Evolutionary conservation across 2,797 vertebrate species (phyloP).

Genomic region (Gallinago nigripennis): DNA sequence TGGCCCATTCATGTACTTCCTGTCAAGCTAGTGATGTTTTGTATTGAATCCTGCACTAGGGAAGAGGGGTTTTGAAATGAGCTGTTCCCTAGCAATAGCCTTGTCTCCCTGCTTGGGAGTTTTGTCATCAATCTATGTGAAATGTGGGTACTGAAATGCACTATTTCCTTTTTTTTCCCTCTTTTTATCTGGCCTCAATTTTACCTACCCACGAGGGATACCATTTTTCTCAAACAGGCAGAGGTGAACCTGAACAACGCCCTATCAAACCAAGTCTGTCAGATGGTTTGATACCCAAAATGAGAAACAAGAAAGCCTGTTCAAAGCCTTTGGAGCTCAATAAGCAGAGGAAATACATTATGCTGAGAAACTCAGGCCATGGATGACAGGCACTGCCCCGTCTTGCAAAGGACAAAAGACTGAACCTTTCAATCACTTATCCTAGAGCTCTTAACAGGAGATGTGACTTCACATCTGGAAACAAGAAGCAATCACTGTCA

Average conservation of each 20-base stretch:
- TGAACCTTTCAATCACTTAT: conserved; percentile 4
- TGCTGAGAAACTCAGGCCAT: background rate
- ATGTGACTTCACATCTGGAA: background rate
- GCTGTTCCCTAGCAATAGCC: background rate
- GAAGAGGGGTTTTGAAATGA: background rate
- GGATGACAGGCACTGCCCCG: background rate
- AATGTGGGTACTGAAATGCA: background rate
- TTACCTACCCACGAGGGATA: background rate
- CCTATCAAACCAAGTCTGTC: background rate
- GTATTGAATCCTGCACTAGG: background rate
- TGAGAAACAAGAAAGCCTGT: background rate
- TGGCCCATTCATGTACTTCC: background rate
- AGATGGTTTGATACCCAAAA: background rate
- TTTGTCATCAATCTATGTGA: background rate
- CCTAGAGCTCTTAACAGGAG: background rate
- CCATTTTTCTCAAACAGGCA: background rate
- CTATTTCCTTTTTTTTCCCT: background rate
- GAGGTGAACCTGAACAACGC: background rate
- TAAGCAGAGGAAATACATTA: background rate
- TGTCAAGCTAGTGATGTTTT: background rate
- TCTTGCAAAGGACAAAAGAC: background rate
- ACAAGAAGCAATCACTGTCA: background rate
- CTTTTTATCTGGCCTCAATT: background rate
- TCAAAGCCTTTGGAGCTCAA: background rate
- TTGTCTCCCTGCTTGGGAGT: background rate